phyloP scores from a whole-genome alignment of 2,888 invertebrate genomes.

The Phymatocera aterrima region DNA sequence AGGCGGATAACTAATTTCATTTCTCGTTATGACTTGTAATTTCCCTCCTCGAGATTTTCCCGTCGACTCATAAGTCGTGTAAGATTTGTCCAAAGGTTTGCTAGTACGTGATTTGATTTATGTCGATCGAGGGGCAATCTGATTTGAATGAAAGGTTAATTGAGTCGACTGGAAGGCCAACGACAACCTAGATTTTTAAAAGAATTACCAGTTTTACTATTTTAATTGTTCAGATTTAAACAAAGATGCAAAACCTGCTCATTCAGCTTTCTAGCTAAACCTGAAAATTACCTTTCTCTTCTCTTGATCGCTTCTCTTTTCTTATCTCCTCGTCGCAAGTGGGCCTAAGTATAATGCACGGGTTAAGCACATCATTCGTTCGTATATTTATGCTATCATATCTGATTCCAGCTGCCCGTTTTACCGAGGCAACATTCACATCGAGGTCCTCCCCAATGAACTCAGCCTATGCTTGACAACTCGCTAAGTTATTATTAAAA shows the following conservation, averaged over 20 bases:
- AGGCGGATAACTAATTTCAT: too few relatives aligned
- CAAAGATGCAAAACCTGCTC: neutral
- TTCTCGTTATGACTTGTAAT: neutral
- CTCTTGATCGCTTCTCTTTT: neutral
- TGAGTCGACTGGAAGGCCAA: neutral
- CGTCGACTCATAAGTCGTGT: neutral
- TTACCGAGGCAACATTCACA: constrained; percentile 1
- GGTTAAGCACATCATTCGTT: neutral
- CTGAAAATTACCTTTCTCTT: constrained; percentile 30
- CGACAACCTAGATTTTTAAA: neutral
- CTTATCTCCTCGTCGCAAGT: neutral
- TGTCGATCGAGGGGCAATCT: neutral
- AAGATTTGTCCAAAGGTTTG: neutral
- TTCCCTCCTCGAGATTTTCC: neutral
- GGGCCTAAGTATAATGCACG: neutral
- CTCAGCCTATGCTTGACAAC: neutral
- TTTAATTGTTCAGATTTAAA: neutral
- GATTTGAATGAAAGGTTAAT: neutral
- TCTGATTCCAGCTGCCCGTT: neutral
- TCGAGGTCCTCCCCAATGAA: neutral
- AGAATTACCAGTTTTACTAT: neutral
- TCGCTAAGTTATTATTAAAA: neutral
- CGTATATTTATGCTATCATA: neutral
- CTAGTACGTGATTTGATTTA: neutral
- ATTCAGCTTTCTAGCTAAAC: constrained; percentile 24